phyloP scores from a whole-genome alignment of 1,140 invertebrate genomes.

The Pachypsylla venusta region DNA sequence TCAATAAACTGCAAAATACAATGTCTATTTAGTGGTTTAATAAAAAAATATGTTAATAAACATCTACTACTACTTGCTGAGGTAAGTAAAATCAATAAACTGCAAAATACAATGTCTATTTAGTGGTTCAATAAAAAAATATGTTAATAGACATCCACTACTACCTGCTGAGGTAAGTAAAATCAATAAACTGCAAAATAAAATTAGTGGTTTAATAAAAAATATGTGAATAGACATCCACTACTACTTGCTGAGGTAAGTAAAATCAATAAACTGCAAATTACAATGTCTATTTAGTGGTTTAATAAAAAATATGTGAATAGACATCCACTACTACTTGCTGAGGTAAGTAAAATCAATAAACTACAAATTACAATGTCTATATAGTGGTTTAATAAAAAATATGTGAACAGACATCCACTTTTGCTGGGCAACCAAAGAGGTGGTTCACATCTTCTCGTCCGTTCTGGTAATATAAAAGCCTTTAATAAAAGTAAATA shows the following conservation, averaged over 20 bases:
- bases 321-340: neutral
- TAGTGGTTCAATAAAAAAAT: constrained; percentile 32
- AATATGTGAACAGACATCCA: neutral
- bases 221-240: neutral
- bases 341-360: neutral
- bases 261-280: too few relatives aligned
- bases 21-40: constrained; percentile 38
- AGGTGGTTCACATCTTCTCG: too few relatives aligned
- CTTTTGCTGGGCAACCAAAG: neutral
- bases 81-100: neutral
- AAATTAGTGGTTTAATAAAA: constrained; percentile 34
- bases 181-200: too few relatives aligned
- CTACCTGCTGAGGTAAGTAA: neutral
- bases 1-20: too few relatives aligned
- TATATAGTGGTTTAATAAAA: constrained; percentile 33
- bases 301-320: constrained; percentile 30
- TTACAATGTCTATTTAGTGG: constrained; percentile 33
- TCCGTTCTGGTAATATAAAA: too few relatives aligned
- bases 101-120: too few relatives aligned
- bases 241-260: neutral
- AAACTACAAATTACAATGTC: too few relatives aligned
- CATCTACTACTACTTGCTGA: neutral
- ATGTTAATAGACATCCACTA: neutral
- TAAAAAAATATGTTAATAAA: neutral
- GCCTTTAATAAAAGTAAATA: too few relatives aligned